Evolutionary conservation across 2,888 invertebrate species (phyloP).

Genomic region (Dascillus cervinus): DNA sequence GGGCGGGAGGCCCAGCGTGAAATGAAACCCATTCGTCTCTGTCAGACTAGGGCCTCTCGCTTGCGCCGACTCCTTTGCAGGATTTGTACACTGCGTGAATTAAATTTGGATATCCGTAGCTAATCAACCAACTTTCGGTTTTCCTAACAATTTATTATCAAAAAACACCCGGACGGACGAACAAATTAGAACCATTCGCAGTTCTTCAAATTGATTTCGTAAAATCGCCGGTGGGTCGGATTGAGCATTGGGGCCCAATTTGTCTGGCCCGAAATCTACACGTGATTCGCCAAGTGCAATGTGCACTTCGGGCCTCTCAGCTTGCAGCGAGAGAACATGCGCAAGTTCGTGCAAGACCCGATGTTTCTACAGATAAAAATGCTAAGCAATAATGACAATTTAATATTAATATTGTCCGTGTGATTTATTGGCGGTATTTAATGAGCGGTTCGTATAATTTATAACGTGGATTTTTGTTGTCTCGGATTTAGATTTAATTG

Average conservation of each 20-base stretch:
- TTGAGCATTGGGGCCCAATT: no score
- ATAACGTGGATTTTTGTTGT: slow-evolving; percentile 18
- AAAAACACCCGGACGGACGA: no score
- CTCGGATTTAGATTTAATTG: slow-evolving; percentile 3
- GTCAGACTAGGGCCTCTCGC: slow-evolving; percentile 28
- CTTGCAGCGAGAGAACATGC: slow-evolving; percentile 12
- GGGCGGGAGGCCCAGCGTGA: slow-evolving; percentile 49
- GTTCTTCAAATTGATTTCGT: no score
- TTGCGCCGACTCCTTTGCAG: slow-evolving; percentile 22
- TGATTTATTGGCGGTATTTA: slow-evolving; percentile 26
- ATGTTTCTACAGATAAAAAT: slow-evolving; percentile 26
- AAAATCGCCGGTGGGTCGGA: no score
- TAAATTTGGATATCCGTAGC: slow-evolving; percentile 10
- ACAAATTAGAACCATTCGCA: no score
- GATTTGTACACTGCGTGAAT: slow-evolving; percentile 15
- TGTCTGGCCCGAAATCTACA: slow-evolving; percentile 7
- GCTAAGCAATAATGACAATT: slow-evolving; percentile 29
- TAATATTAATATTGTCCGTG: slow-evolving; percentile 29
- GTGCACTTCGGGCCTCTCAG: slow-evolving; percentile 7
- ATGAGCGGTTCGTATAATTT: slow-evolving; percentile 13
- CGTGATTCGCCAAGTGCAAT: slow-evolving; percentile 9
- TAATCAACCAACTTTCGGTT: no score
- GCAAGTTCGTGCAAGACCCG: slow-evolving; percentile 22
- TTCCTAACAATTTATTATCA: no score
- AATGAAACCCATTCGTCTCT: slow-evolving; percentile 47